These are phyloP conservation scores for Esox niger DNA, from an alignment of 2,113 vertebrate genomes.

Conservation along the genomic window DNA sequence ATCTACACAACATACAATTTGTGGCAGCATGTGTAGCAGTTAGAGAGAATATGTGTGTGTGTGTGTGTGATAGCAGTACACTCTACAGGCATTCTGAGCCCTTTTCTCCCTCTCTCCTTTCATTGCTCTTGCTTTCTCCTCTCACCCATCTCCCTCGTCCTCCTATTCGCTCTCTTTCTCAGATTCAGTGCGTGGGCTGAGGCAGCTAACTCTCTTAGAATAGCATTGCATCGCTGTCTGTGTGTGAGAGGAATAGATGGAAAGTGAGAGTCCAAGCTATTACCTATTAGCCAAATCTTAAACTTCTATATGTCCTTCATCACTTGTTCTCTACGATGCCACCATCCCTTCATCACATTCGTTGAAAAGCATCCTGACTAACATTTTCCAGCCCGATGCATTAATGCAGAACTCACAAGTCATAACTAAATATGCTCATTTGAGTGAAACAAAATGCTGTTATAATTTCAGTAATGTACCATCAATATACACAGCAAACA, in stretches of 20 bases:
- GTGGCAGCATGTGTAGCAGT: no score
- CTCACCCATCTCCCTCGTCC: constrained; percentile 37
- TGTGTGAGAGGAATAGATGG: constrained; percentile 55
- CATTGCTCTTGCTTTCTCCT: constrained; percentile 48
- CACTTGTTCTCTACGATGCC: constrained; percentile 3
- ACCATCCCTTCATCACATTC: not conserved
- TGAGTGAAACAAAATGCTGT: no score
- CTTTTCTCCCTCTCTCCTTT: constrained; percentile 43
- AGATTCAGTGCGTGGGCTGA: constrained; percentile 79
- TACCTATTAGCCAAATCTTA: constrained; percentile 49
- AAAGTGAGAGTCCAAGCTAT: constrained; percentile 54
- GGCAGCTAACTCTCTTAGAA: constrained; percentile 81
- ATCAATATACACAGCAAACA: no score
- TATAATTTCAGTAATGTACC: no score
- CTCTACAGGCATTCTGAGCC: constrained; percentile 40
- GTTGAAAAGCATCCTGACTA: not conserved
- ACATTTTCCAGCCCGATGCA: no score
- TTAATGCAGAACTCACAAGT: no score
- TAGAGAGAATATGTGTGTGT: constrained; percentile 1
- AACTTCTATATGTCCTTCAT: not conserved
- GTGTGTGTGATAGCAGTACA: constrained; percentile 27
- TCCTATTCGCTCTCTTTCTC: constrained; percentile 65
- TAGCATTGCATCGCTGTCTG: constrained; percentile 76
- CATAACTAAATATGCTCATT: no score
- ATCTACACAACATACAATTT: no score